phyloP scores from a whole-genome alignment of 1,140 invertebrate species.

The Drosophila equinoxialis region DNA sequence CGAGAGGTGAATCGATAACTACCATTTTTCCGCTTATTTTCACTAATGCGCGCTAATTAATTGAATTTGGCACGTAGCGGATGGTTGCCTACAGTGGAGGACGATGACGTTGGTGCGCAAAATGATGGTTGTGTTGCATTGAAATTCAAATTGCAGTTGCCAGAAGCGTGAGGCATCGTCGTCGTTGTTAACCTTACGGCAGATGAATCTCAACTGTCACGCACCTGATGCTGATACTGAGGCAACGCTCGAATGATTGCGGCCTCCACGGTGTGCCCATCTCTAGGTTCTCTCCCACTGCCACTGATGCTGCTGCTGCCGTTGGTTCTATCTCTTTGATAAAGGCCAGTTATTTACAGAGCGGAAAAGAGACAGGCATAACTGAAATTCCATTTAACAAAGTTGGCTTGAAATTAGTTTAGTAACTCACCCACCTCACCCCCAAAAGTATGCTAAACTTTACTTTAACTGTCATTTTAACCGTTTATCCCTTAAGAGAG shows the following conservation, averaged over 20 bases:
- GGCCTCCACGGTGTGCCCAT: background rate
- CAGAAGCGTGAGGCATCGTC: slow-evolving; percentile 21
- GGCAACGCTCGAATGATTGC: slow-evolving; percentile 7
- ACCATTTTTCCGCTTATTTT: slow-evolving; percentile 50
- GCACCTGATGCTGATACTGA: slow-evolving; percentile 44
- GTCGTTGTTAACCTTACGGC: slow-evolving; percentile 28
- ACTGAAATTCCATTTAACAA: slow-evolving; percentile 11
- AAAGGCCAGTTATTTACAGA: slow-evolving; percentile 43
- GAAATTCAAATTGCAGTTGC: slow-evolving; percentile 8
- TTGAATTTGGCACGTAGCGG: slow-evolving; percentile 33
- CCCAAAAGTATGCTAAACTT: slow-evolving; percentile 14
- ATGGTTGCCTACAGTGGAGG: background rate
- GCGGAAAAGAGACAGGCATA: slow-evolving; percentile 20
- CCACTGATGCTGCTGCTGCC: slow-evolving; percentile 23
- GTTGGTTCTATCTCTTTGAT: slow-evolving; percentile 23
- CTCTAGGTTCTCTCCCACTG: background rate
- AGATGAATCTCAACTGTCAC: slow-evolving; percentile 60
- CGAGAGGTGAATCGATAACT: slow-evolving; percentile 69
- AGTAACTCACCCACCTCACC: background rate
- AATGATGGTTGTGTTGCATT: slow-evolving; percentile 5
- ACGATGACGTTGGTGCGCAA: too few species aligned
- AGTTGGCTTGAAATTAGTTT: slow-evolving; percentile 24
- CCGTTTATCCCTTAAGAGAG: background rate
- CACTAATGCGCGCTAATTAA: slow-evolving; percentile 62
- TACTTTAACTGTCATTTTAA: background rate